Percentiles rank a stretch among this genome's conserved stretches.
Evolutionary conservation across 2,113 vertebrate genomes (phyloP).

Genomic region (Catagonus wagneri): DNA sequence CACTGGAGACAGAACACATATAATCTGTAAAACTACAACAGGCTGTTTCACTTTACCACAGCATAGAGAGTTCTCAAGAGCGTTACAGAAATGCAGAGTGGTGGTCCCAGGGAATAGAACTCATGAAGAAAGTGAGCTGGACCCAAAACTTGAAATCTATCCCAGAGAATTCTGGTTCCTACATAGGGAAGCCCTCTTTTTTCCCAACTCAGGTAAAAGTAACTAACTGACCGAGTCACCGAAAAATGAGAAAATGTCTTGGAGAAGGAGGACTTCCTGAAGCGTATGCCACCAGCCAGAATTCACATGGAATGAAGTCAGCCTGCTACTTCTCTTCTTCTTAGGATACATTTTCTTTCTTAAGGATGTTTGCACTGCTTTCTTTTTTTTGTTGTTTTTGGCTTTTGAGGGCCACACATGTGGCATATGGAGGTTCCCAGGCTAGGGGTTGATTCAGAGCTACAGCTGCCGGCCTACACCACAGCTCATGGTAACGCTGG

Average conservation of each 20-base stretch:
- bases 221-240: not conserved
- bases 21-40: not conserved
- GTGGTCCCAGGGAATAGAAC: not conserved
- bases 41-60: not conserved
- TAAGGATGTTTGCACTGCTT: not conserved
- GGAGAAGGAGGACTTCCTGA: not conserved
- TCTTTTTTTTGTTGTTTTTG: no score
- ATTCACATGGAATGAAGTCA: not conserved
- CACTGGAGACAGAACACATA: not conserved
- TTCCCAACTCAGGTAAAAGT: not conserved
- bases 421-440: no score
- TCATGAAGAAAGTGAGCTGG: not conserved
- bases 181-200: no score
- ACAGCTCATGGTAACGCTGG: no score
- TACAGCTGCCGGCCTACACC: no score
- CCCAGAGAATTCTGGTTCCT: not conserved
- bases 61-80: not conserved
- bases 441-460: no score
- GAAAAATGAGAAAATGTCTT: not conserved
- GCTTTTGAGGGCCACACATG: no score
- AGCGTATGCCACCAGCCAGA: not conserved
- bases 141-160: not conserved
- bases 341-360: not conserved
- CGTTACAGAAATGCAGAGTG: not conserved
- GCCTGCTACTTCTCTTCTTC: not conserved